Evolutionary conservation across 2,888 invertebrate genomes (phyloP), one percentile per base, ranked within the genome.

Genomic region (Iselma pallidipennis): DNA sequence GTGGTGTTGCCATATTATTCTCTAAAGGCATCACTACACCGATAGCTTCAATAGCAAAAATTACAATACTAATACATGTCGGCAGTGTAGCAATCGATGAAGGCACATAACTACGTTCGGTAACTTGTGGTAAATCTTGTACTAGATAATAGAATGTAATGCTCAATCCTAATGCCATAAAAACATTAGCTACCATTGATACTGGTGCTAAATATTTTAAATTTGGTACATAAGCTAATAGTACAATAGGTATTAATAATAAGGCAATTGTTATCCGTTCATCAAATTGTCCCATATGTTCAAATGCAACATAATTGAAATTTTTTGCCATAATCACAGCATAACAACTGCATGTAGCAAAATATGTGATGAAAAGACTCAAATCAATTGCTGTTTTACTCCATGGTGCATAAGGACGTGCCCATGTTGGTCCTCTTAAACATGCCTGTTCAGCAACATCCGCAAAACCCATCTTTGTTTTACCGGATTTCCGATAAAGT

Each of bases 21-120:
- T 97, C 96, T 68, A 98, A 81, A 0, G 98, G 98, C 89, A 98
- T 92, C 12, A 97, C 89, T 55, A 91, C 90, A 71, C 94, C 94
- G 70, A 98, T 98, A 6, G 97, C 98, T 85, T 99, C 98, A 87
- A 99, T 97, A 0, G 98, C 96, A 80, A 97, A 99, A 57, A 99
- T 93, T 0, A 94, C 95, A 26, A 97, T 91, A 29, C 97, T 95
- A 83, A 98, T 97, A 85, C 95, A 98, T 53, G 92, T 86, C 0
- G 98, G 96, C 80, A 95, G 87, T 49, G 86, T 83, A 1, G 78
- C 74, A 29, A 87, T 42, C 1, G 83, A 69, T 66, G 82, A 67
- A 12, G 74, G 78, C 4, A 72, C 65, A 68, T 80, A 66, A 6
- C 75, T 68, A 57, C 83, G 75, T 12, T 79, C 74, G 0, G 81